These are phyloP conservation scores for Agrochola macilenta DNA, from an alignment of 2,888 invertebrate species.

Conservation along the genomic window DNA sequence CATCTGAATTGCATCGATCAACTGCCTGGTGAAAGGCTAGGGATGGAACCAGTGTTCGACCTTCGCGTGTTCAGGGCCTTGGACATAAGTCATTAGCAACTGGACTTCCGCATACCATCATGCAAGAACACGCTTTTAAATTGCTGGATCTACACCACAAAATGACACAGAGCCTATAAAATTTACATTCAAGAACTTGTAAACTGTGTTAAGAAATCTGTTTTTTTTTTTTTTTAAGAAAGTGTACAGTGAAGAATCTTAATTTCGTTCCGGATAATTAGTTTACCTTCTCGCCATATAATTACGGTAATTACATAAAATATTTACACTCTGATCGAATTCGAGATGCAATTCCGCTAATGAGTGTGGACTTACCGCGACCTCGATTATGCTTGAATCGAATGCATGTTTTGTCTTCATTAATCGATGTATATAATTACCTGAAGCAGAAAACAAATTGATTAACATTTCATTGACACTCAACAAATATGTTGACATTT, in stretches of 20 bases:
- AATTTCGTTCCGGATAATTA: constrained; percentile 39
- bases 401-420: constrained; percentile 30
- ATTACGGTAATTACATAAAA: constrained; percentile 25
- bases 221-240: constrained; percentile 9
- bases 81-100: constrained; percentile 51
- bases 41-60: constrained; percentile 63
- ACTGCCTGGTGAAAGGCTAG: constrained; percentile 69
- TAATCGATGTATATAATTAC: constrained; percentile 71
- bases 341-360: constrained; percentile 28
- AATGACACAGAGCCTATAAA: constrained; percentile 24
- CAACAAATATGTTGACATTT: constrained; percentile 78
- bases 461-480: constrained; percentile 72
- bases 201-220: not conserved
- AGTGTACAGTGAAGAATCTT: not conserved
- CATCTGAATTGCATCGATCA: constrained; percentile 32
- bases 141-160: constrained; percentile 23
- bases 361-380: constrained; percentile 43
- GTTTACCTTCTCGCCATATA: not conserved
- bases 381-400: constrained; percentile 23
- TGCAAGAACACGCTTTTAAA: constrained; percentile 39
- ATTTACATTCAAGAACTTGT: constrained; percentile 23
- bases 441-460: constrained; percentile 78
- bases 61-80: constrained; percentile 56
- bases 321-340: constrained; percentile 20
- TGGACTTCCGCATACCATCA: constrained; percentile 64